Evolutionary conservation across 2,113 vertebrate species (phyloP).

Genomic region (Neotoma lepida): DNA sequence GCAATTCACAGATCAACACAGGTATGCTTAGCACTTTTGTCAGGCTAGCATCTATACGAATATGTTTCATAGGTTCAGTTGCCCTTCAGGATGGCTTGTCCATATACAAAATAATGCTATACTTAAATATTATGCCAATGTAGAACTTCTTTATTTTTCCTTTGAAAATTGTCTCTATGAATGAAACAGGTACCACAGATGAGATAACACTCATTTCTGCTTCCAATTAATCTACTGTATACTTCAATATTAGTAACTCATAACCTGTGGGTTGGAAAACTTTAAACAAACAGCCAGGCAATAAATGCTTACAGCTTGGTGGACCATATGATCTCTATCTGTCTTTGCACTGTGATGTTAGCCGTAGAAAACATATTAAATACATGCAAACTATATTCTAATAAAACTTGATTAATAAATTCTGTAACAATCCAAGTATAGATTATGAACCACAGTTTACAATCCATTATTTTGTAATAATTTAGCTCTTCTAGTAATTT

Average conservation of each 20-base stretch:
- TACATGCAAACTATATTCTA: not conserved
- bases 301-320: not conserved
- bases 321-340: not conserved
- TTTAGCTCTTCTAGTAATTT: not conserved
- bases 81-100: not conserved
- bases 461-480: not conserved
- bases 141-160: not conserved
- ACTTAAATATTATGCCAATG: constrained; percentile 18
- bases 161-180: not conserved
- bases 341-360: not conserved
- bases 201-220: not conserved
- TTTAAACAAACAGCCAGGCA: not conserved
- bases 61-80: constrained; percentile 7
- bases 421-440: not conserved
- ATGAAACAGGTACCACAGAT: not conserved
- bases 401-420: constrained; percentile 47
- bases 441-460: not conserved
- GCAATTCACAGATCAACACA: not conserved
- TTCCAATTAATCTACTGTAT: not conserved
- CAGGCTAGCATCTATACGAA: not conserved
- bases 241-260: not conserved
- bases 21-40: constrained; percentile 27
- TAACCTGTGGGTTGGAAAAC: not conserved
- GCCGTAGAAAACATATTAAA: constrained; percentile 8
- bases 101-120: not conserved